Evolutionary conservation across 2,113 vertebrate genomes (phyloP).

Genomic region (Euleptes europaea): DNA sequence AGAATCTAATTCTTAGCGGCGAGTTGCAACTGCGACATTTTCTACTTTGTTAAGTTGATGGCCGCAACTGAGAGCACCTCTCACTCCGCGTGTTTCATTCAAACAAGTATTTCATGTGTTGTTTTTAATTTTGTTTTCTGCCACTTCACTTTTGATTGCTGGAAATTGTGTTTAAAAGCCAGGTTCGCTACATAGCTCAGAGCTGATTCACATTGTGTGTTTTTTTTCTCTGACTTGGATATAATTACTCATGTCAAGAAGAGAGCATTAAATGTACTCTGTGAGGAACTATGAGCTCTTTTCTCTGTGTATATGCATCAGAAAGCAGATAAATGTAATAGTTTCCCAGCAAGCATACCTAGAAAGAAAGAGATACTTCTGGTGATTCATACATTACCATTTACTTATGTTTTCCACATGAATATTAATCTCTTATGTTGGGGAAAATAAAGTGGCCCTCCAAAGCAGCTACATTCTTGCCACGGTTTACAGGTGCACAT

Average conservation of each 20-base stretch:
- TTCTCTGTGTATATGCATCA: background rate
- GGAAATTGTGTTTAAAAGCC: conserved; percentile 18
- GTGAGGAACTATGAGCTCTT: background rate
- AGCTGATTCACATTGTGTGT: conserved; percentile 16
- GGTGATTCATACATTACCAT: background rate
- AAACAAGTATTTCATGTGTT: background rate
- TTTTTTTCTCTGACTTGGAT: background rate
- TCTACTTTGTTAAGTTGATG: background rate
- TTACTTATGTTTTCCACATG: background rate
- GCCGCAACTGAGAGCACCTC: background rate
- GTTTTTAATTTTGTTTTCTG: background rate
- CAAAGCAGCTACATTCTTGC: background rate
- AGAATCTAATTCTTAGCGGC: background rate
- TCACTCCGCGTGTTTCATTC: background rate
- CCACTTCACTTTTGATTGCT: background rate
- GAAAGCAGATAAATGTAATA: conserved; percentile 7
- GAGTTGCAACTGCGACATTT: background rate
- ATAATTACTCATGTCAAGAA: conserved; percentile 32
- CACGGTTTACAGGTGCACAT: background rate
- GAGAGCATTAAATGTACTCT: background rate
- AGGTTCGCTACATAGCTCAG: conserved; percentile 5
- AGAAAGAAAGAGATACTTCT: conserved; percentile 1
- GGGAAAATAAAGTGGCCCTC: background rate
- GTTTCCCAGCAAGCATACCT: background rate
- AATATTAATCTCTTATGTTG: background rate